phyloP scores from a whole-genome alignment of 2,797 vertebrate species.

The Sarcophilus harrisii region DNA sequence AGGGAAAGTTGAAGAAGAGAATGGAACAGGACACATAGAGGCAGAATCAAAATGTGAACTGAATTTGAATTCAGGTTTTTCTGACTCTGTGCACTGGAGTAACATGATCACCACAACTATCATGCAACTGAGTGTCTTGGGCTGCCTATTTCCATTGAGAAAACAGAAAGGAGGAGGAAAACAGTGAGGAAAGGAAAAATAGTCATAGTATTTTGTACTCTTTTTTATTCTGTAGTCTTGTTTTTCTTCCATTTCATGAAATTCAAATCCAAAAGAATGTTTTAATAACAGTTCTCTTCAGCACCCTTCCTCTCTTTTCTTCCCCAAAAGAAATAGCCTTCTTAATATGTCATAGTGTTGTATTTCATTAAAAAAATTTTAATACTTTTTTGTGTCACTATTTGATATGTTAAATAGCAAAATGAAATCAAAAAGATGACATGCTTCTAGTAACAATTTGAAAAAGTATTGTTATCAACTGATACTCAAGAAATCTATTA shows the following conservation, averaged over 20 bases:
- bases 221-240: background rate
- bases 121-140: background rate
- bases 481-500: background rate
- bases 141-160: background rate
- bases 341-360: background rate
- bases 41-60: background rate
- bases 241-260: background rate
- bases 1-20: background rate
- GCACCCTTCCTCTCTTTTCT: background rate
- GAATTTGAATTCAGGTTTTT: background rate
- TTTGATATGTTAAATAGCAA: background rate
- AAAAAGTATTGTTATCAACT: background rate
- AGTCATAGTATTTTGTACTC: background rate
- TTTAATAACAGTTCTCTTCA: background rate
- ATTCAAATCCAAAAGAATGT: background rate
- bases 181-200: background rate
- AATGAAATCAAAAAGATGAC: background rate
- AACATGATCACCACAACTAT: background rate
- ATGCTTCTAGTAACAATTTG: background rate
- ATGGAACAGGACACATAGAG: background rate
- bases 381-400: background rate
- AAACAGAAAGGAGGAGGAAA: background rate
- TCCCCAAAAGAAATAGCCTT: background rate
- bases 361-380: background rate
- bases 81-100: background rate